phyloP scores from a whole-genome alignment of 1,140 invertebrate species.

The Eumeta japonica region DNA sequence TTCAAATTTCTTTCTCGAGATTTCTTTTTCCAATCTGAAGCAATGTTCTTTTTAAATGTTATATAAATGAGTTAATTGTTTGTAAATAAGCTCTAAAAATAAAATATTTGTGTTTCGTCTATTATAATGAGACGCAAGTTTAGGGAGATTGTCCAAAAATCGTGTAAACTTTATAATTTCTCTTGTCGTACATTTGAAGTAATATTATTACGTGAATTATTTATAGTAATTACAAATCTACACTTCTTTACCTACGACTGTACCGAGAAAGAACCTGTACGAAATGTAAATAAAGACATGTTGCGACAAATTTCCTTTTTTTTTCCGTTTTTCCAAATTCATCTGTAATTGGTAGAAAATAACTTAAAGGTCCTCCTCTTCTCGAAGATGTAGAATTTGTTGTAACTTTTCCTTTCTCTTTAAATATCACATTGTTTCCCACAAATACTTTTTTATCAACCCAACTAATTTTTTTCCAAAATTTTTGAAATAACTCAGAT shows the following conservation, averaged over 20 bases:
- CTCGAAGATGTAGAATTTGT: background rate
- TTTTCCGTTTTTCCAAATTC: constrained; percentile 2
- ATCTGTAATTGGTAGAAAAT: constrained; percentile 4
- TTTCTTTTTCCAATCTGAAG: background rate
- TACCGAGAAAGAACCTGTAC: constrained; percentile 6
- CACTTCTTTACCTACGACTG: constrained; percentile 6
- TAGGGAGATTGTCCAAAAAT: constrained; percentile 7
- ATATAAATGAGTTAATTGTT: constrained; percentile 7
- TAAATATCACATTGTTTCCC: constrained; percentile 1
- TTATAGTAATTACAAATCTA: background rate
- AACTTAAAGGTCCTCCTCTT: background rate
- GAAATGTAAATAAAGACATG: constrained; percentile 9
- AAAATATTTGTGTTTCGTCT: constrained; percentile 7
- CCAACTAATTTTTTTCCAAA: constrained; percentile 9
- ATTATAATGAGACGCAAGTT: constrained; percentile 9
- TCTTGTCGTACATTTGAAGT: background rate
- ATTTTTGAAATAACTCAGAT: constrained; percentile 4
- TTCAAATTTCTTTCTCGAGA: constrained; percentile 9
- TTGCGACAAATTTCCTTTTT: constrained; percentile 7
- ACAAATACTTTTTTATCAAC: constrained; percentile 8
- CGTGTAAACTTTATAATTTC: background rate
- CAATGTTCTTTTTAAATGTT: constrained; percentile 10
- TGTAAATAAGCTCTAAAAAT: constrained; percentile 6
- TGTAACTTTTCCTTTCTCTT: constrained; percentile 1
- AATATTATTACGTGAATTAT: background rate